Percentiles rank a stretch among this genome's conserved stretches.
These are phyloP conservation scores for Dromococcyx pavoninus DNA, from an alignment of 2,797 vertebrate genomes.

Conservation along the genomic window DNA sequence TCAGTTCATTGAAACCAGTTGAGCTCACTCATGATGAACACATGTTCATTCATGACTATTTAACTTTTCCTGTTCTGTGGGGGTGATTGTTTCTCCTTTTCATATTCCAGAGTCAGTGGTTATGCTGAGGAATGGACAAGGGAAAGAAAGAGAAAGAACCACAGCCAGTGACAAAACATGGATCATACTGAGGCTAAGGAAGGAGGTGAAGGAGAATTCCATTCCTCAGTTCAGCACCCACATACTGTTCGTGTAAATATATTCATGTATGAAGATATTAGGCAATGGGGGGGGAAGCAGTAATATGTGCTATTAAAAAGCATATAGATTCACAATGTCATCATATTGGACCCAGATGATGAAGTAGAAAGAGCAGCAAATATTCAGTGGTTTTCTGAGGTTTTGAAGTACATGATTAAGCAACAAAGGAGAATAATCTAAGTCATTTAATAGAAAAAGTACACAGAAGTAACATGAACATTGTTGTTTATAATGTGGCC, in stretches of 20 bases:
- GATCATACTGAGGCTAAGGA: not conserved
- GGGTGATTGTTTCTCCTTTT: not conserved
- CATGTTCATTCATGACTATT: not conserved
- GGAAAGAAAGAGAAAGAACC: not conserved
- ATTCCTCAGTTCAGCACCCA: not conserved
- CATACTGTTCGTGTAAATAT: not conserved
- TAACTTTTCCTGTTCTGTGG: not conserved
- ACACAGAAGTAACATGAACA: not conserved
- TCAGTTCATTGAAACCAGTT: not conserved
- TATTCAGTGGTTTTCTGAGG: not conserved
- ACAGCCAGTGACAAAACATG: not conserved
- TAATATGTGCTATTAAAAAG: not conserved
- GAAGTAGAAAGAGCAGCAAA: not conserved
- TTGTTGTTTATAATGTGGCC: not conserved
- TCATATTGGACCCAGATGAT: not conserved
- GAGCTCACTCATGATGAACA: not conserved
- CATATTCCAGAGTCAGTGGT: not conserved
- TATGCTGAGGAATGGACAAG: not conserved
- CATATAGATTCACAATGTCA: not conserved
- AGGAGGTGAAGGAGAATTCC: not conserved
- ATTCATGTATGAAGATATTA: not conserved
- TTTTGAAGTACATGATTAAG: not conserved
- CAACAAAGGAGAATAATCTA: not conserved
- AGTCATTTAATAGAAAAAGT: not conserved
- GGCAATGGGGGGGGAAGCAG: accelerated